phyloP scores from a whole-genome alignment of 2,113 vertebrate genomes.

The Myodes glareolus region DNA sequence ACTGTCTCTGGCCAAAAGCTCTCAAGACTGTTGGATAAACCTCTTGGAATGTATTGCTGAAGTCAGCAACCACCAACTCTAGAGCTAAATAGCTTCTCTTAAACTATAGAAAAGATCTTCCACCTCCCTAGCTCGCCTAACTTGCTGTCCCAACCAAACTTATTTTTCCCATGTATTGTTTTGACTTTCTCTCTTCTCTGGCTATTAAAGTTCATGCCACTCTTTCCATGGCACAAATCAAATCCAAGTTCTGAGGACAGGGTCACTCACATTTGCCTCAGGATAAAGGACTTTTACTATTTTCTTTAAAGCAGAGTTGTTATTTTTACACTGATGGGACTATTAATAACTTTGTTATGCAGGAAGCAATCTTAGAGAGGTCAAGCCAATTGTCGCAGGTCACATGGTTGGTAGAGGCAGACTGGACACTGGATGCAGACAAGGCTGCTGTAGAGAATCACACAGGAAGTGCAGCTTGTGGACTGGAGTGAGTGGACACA shows the following conservation, averaged over 20 bases:
- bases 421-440: not conserved
- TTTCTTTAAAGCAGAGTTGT: not conserved
- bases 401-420: not conserved
- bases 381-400: not conserved
- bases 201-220: not conserved
- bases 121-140: not conserved
- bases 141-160: not conserved
- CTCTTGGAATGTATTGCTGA: not conserved
- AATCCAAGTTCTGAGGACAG: too few relatives aligned
- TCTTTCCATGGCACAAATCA: not conserved
- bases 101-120: not conserved
- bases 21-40: not conserved
- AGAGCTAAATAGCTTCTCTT: not conserved
- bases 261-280: not conserved
- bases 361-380: slow-evolving; percentile 3
- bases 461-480: not conserved
- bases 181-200: not conserved
- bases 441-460: not conserved
- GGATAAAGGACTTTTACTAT: not conserved
- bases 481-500: not conserved
- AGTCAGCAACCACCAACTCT: not conserved
- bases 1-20: not conserved
- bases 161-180: not conserved
- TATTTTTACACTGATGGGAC: not conserved
- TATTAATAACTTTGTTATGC: not conserved